Base-by-base conservation (phyloP, 2,113 vertebrate species). In the Cisticola juncidis region DNA sequence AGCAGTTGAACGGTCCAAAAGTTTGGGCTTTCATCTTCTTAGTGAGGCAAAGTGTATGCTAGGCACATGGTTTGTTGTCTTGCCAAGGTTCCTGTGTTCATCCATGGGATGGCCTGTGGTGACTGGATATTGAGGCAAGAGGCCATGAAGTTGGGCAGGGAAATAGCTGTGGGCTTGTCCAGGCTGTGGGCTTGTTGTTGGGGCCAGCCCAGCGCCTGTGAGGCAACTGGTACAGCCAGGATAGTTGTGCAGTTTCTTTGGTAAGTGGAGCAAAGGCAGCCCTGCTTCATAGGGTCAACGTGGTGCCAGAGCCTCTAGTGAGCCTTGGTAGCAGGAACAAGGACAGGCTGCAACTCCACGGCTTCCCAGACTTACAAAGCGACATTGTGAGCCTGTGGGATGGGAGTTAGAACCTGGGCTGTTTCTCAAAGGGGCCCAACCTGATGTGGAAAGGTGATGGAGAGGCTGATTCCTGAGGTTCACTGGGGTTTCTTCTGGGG, bases 341-440 rank as follows among this genome's bases (percentile, higher is more conserved):
- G 22, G 20, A 20, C 44, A 64, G 9, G 17, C 24, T 42, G 48
- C 48, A 66, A n/a, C 33, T 4, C 57, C 0, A 0, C 33, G 29
- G 29, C 33, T 81, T 87, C 18, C 11, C 6, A 6, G 7, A 54
- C 9, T 29, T 87, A 15, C 9, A 14, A 76, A 64, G 33, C 0
- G 0, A 62, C 36, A 22, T 7, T 17, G 9, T 62, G 1, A 1
- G 26, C 8, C 26, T 51, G 15, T 35, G 11, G 44, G 12, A 26
- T 51, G 29, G 26, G 16, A 33, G 18, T 26, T 48, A 35, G 24
- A 80, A 83, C 35, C 5, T 31, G 54, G 33, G 18, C 58, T 69
- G 26, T 33, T 72, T 11, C 26, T 13, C 4, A 3, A 5, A 44
- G 40, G 8, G 3, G 4, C 12, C 8, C 35, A 57, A 0, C 18